phyloP scores from a whole-genome alignment of 2,113 vertebrate genomes.

The Corythornis vintsioides region DNA sequence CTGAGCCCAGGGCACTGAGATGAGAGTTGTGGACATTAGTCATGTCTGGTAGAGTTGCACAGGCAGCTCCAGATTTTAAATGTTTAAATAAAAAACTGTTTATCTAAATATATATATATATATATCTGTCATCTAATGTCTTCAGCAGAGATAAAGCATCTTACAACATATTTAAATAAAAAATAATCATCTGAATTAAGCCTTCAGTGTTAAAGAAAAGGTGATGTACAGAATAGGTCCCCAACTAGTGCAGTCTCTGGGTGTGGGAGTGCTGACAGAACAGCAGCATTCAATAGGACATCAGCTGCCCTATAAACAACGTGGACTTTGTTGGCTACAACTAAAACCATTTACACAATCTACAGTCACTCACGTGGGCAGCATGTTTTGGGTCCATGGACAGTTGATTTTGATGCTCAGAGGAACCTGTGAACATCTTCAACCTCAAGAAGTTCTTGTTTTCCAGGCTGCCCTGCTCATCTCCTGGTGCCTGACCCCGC shows the following conservation, averaged over 20 bases:
- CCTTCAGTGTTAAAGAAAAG: constrained; percentile 41
- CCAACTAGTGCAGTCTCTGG: constrained; percentile 40
- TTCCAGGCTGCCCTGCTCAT: not conserved
- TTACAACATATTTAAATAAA: constrained; percentile 56
- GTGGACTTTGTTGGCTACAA: constrained; percentile 5
- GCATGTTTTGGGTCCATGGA: not conserved
- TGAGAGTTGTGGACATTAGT: not conserved
- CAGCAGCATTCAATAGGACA: constrained; percentile 8
- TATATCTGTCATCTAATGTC: constrained; percentile 41
- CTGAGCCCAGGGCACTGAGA: not conserved
- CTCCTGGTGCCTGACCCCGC: not conserved
- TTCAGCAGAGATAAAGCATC: constrained; percentile 56
- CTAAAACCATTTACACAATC: constrained; percentile 25
- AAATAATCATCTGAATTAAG: constrained; percentile 38
- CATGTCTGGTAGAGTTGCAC: constrained; percentile 31
- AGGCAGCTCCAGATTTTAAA: constrained; percentile 39
- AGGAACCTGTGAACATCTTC: not conserved
- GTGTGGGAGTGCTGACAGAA: not conserved
- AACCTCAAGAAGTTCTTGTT: not conserved
- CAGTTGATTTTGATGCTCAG: not conserved
- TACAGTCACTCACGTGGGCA: constrained; percentile 41
- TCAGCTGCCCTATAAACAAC: not conserved
- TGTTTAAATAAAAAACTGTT: constrained; percentile 66
- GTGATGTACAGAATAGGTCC: constrained; percentile 34
- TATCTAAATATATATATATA: constrained; percentile 50